phyloP scores from a whole-genome alignment of 2,113 vertebrate genomes.

The Perca schrenkii region DNA sequence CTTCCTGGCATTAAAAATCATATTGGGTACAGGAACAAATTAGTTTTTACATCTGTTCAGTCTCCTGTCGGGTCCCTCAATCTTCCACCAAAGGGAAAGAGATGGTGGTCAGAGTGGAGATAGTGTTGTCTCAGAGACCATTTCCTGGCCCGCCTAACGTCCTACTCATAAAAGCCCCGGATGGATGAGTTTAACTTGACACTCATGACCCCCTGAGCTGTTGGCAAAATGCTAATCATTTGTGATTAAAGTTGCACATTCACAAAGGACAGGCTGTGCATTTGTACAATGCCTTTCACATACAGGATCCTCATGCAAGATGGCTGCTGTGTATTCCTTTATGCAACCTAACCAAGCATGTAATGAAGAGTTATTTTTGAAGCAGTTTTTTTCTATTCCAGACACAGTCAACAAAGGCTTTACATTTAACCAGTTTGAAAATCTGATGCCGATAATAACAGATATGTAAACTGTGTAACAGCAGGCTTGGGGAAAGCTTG shows the following conservation, averaged over 20 bases:
- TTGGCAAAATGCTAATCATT: constrained; percentile 63
- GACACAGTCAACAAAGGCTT: constrained; percentile 8
- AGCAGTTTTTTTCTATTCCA: constrained; percentile 19
- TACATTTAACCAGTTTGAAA: constrained; percentile 4
- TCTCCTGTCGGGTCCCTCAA: constrained; percentile 51
- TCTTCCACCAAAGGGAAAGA: constrained; percentile 44
- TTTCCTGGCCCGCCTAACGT: constrained; percentile 62
- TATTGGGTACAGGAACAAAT: constrained; percentile 66
- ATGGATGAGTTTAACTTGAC: constrained; percentile 65
- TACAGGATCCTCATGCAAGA: not conserved
- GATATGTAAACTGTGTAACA: not conserved
- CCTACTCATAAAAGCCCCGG: constrained; percentile 63
- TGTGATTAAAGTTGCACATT: constrained; percentile 60
- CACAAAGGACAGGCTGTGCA: constrained; percentile 34
- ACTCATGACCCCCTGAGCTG: constrained; percentile 54
- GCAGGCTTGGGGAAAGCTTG: not conserved
- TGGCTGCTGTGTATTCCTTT: constrained; percentile 33
- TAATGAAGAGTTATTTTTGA: constrained; percentile 8
- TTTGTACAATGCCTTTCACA: constrained; percentile 22
- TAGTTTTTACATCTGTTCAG: constrained; percentile 65
- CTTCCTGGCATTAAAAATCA: constrained; percentile 64
- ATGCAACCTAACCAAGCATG: constrained; percentile 13
- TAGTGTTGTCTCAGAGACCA: constrained; percentile 51
- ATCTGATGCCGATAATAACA: constrained; percentile 4
- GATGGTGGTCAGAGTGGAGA: constrained; percentile 51